phyloP scores from a whole-genome alignment of 2,113 vertebrate genomes.

The Oryzias curvinotus region DNA sequence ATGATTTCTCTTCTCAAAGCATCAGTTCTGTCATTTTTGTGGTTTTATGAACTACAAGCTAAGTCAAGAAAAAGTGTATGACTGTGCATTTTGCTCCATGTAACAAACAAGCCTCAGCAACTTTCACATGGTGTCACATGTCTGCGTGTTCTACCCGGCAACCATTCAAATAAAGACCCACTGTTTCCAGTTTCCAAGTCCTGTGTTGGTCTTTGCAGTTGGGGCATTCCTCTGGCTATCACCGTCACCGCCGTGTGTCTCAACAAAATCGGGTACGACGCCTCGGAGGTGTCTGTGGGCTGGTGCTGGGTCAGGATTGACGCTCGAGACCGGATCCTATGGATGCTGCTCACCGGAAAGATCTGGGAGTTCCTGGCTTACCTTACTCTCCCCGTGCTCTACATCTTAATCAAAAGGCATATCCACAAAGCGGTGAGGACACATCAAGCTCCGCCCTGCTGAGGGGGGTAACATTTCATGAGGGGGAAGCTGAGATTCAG shows the following conservation, averaged over 20 bases:
- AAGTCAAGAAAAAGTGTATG: constrained; percentile 4
- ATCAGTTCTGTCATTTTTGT: not conserved
- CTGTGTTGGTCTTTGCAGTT: constrained; percentile 72
- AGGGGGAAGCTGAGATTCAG: too few relatives aligned
- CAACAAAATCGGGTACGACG: constrained; percentile 92
- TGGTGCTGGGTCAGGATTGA: constrained; percentile 94
- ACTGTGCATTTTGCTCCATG: not conserved
- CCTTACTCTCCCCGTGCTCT: constrained; percentile 85
- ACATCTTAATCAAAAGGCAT: constrained; percentile 91
- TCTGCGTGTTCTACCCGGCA: not conserved
- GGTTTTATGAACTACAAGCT: not conserved
- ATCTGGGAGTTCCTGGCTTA: constrained; percentile 95
- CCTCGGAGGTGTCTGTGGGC: constrained; percentile 93
- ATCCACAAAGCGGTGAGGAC: constrained; percentile 84
- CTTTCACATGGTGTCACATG: constrained; percentile 33
- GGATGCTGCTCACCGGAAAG: constrained; percentile 95
- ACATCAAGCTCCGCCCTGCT: too few relatives aligned
- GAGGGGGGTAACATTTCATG: too few relatives aligned
- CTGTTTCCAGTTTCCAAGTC: not conserved
- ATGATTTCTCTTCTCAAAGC: not conserved
- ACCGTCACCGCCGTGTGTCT: constrained; percentile 82
- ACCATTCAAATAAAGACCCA: not conserved
- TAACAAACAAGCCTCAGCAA: constrained; percentile 2
- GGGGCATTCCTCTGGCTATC: constrained; percentile 89
- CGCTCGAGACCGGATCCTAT: constrained; percentile 82